phyloP scores from a whole-genome alignment of 2,797 vertebrate species.

The Leontocebus nigricollis region DNA sequence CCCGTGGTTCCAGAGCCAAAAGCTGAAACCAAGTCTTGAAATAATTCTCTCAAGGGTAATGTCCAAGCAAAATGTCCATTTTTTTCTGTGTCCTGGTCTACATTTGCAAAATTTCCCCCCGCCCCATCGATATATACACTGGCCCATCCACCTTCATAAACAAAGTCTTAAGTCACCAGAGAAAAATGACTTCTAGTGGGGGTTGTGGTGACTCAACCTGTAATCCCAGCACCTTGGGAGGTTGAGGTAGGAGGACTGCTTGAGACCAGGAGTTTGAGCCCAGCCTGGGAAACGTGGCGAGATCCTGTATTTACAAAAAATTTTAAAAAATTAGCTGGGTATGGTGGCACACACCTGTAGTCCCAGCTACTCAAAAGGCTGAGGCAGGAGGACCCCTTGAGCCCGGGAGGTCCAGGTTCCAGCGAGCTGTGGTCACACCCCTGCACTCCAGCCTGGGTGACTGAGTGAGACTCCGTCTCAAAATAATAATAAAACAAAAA shows the following conservation, averaged over 20 bases:
- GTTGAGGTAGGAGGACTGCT: not conserved
- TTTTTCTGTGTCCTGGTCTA: not conserved
- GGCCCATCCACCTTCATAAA: not conserved
- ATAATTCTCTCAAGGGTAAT: not conserved
- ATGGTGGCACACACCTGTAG: not conserved
- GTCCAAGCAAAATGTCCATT: not conserved
- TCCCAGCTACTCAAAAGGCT: not conserved
- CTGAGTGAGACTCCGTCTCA: not conserved
- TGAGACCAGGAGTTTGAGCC: not conserved
- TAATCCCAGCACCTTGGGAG: not conserved
- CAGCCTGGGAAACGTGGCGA: not conserved
- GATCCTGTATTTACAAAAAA: not conserved
- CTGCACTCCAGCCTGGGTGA: not conserved
- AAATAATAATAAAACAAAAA: not conserved
- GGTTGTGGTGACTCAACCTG: not conserved
- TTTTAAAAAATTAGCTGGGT: not conserved
- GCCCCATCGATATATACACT: not conserved
- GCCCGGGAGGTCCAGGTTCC: not conserved
- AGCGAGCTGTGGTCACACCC: not conserved
- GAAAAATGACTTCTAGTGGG: not conserved
- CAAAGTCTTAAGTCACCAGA: not conserved
- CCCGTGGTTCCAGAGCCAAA: not conserved
- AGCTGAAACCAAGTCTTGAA: not conserved
- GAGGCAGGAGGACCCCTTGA: not conserved
- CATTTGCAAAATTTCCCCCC: not conserved